These are phyloP conservation scores for Patiria pectinifera DNA, from an alignment of 53 echinoderm and acorn worm species.

Conservation along the genomic window DNA sequence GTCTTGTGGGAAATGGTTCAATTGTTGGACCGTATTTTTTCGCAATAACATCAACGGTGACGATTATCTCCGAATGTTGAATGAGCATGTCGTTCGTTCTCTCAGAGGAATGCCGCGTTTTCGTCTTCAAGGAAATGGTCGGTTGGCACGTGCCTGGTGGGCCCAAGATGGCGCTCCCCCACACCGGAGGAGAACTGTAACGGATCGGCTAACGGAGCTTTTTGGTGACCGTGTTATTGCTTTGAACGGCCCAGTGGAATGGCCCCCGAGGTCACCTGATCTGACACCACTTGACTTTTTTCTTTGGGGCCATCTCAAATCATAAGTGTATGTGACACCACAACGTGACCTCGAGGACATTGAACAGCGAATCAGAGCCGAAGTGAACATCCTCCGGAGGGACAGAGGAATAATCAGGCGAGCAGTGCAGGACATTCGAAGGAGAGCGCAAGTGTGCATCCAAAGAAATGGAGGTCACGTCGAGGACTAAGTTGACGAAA, in stretches of 20 bases:
- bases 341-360: constrained; percentile 41
- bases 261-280: constrained; percentile 50
- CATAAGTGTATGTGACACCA: constrained; percentile 24
- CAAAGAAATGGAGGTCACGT: constrained; percentile 44
- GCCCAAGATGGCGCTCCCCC: constrained; percentile 67
- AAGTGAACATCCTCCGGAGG: constrained; percentile 36
- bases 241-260: constrained; percentile 42
- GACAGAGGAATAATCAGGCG: constrained; percentile 43
- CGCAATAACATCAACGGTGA: constrained; percentile 40
- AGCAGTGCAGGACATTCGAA: constrained; percentile 30
- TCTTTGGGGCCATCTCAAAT: constrained; percentile 17
- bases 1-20: constrained; percentile 37
- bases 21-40: constrained; percentile 53
- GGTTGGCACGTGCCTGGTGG: constrained; percentile 47
- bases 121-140: constrained; percentile 28
- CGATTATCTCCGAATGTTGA: constrained; percentile 39
- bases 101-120: constrained; percentile 38
- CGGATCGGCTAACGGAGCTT: constrained; percentile 41
- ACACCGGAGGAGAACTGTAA: constrained; percentile 26
- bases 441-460: constrained; percentile 49
- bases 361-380: constrained; percentile 37
- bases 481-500: constrained; percentile 57
- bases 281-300: constrained; percentile 27
- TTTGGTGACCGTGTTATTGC: constrained; percentile 58
- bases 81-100: constrained; percentile 49